Percentiles rank a stretch among this genome's conserved stretches.
These are phyloP conservation scores for Phrynocephalus forsythii DNA, from an alignment of 2,797 vertebrate genomes.

Conservation along the genomic window DNA sequence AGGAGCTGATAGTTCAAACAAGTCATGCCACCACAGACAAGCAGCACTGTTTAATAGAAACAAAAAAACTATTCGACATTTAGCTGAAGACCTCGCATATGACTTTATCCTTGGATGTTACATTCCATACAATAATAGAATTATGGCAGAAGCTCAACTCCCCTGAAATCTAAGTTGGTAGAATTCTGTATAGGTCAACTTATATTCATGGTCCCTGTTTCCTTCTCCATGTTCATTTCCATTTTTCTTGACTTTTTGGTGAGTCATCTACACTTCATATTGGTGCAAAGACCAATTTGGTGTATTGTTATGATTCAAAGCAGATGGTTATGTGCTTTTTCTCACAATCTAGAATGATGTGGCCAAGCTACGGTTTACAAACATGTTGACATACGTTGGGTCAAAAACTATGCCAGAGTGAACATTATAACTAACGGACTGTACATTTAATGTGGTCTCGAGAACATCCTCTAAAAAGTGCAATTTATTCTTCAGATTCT, in stretches of 20 bases:
- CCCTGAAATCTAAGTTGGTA: not conserved
- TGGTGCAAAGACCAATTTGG: slow-evolving; percentile 45
- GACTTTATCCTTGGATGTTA: not conserved
- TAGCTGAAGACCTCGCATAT: not conserved
- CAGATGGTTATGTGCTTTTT: slow-evolving; percentile 51
- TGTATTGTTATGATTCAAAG: slow-evolving; percentile 43
- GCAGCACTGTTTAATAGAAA: slow-evolving; percentile 24
- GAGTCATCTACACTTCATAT: slow-evolving; percentile 32
- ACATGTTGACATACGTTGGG: slow-evolving; percentile 24
- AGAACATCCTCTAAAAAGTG: not conserved
- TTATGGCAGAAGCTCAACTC: not conserved
- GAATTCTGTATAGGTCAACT: slow-evolving; percentile 26
- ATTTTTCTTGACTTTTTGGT: not conserved
- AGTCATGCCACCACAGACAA: not conserved
- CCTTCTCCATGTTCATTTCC: slow-evolving; percentile 17
- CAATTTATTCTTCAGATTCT: slow-evolving; percentile 69
- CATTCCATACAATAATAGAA: not conserved
- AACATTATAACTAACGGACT: slow-evolving; percentile 39
- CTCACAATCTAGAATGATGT: slow-evolving; percentile 47
- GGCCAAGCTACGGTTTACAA: not conserved
- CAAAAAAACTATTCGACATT: not conserved
- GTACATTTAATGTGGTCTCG: slow-evolving; percentile 10
- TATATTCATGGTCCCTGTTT: slow-evolving; percentile 14
- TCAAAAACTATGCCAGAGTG: slow-evolving; percentile 32
- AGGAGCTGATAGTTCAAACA: not conserved